Conservation (phyloP, 2,797 vertebrate genomes). For the Meda fulgida region DNA sequence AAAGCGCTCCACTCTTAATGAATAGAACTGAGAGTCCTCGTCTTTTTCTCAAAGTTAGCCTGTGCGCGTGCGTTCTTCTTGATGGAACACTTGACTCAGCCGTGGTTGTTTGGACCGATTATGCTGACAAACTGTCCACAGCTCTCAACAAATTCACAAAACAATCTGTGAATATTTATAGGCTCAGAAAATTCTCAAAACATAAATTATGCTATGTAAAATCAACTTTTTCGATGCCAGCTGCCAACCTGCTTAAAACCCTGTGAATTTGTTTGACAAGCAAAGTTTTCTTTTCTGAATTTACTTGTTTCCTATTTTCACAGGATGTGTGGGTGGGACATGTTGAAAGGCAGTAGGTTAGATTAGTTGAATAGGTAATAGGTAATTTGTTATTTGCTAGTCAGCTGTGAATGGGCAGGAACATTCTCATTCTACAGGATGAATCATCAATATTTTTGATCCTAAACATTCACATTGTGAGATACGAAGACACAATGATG, state of each 20-base stretch:
- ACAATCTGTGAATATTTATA: slow-evolving; percentile 19
- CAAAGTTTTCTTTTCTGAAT: background rate
- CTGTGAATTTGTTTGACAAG: background rate
- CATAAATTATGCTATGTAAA: slow-evolving; percentile 19
- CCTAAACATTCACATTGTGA: background rate
- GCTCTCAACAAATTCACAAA: slow-evolving; percentile 44
- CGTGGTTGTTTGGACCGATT: slow-evolving; percentile 34
- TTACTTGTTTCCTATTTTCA: background rate
- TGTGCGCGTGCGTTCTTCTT: slow-evolving; percentile 20
- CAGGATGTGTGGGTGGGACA: background rate
- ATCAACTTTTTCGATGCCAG: background rate
- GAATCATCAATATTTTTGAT: background rate
- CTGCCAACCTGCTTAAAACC: background rate
- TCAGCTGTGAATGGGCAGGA: background rate
- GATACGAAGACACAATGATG: background rate
- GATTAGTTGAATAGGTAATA: background rate
- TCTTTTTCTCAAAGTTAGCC: slow-evolving; percentile 28
- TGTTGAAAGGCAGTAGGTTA: background rate
- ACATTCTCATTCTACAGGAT: background rate
- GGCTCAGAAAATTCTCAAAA: slow-evolving; percentile 5
- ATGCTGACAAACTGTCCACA: slow-evolving; percentile 45
- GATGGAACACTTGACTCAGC: background rate
- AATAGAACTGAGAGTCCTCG: slow-evolving; percentile 40
- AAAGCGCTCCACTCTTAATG: slow-evolving; percentile 64
- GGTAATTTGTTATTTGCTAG: background rate